A percentile compares a stretch with the other conserved stretches of the same genome.
Evolutionary conservation across 2,113 vertebrate species (phyloP).

Genomic region (Grammomys dolichurus): DNA sequence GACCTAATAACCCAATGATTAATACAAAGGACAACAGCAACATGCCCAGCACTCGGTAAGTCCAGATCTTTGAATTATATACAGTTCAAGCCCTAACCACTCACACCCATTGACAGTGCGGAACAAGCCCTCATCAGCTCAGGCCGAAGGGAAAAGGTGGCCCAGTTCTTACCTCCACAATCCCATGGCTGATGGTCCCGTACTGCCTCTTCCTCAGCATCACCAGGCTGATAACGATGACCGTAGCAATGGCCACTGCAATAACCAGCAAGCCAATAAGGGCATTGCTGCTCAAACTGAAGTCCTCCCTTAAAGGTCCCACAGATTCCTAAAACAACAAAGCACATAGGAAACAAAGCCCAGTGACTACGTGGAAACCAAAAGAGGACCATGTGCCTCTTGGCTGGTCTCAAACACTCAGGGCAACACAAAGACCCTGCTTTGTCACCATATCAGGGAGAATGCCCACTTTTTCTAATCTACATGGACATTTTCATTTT

Average conservation of each 20-base stretch:
- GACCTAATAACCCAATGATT: background rate
- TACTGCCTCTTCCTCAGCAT: slow-evolving; percentile 98
- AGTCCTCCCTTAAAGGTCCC: slow-evolving; percentile 92
- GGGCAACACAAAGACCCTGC: no score
- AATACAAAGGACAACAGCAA: background rate
- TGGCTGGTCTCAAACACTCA: background rate
- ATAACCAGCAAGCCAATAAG: slow-evolving; percentile 97
- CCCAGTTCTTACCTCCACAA: slow-evolving; percentile 95
- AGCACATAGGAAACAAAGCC: background rate
- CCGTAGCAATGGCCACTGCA: slow-evolving; percentile 95
- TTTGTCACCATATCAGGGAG: background rate
- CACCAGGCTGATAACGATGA: slow-evolving; percentile 98
- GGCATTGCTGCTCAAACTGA: slow-evolving; percentile 95
- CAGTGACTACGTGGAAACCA: background rate
- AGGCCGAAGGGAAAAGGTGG: background rate
- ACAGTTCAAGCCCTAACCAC: no score
- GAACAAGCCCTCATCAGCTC: background rate
- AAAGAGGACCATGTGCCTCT: background rate
- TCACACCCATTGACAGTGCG: fast-evolving
- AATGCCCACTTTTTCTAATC: background rate
- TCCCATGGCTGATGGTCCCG: slow-evolving; percentile 98
- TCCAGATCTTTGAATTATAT: background rate
- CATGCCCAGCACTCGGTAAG: fast-evolving
- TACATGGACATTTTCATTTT: background rate
- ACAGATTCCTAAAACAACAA: slow-evolving; percentile 89